Base-by-base conservation (phyloP, 2,888 invertebrate species). In the Hirtodrosophila duncani region DNA sequence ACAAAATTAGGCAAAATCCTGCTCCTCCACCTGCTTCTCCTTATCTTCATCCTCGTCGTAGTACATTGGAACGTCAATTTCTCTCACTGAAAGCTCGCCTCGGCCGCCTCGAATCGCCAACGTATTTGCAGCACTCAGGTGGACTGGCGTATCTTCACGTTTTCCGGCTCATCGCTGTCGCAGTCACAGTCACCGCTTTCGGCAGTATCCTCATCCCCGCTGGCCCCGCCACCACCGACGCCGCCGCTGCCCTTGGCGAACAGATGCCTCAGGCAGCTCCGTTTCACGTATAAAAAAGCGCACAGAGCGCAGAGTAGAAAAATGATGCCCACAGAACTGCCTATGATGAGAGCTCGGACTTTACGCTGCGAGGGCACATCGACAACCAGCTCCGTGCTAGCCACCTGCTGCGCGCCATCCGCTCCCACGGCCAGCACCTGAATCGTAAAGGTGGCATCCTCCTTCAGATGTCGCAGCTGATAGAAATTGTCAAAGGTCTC, bases 381-480 rank as follows among this genome's bases (percentile, higher is more conserved):
- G 46, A 93, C 87, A 49, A 88, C 88, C 34, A 92, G 89, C 66
- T 89, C 90, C 33, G 90, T 91, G 62, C 91, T 90, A 30, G 89
- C 88, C n/a, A 90, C 89, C 64, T 91, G 88, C 64, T 89, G 88
- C 64, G 89, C 91, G 77, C 90, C 90, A 45, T 89, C 89, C 1
- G 88, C 82, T 0, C 91, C 90, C 51, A 91, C 87, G 0, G 94
- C 92, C 56, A 90, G 85, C 50, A 96, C 93, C 86, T 92, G 92
- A 78, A 95, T 92, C 75, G 90, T 89, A 84, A 95, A 95, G 39
- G 88, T 89, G 69, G 88, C 90, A 63, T 94, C 94, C 80, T 94
- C 94, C 67, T 91, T 90, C 63, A 94, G 88, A 61, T 89, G 89
- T 69, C 90, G 89, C 65, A 95, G 92, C 91, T 89, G 87, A 83